phyloP scores from a whole-genome alignment of 2,113 vertebrate species.

The Prolemur simus region DNA sequence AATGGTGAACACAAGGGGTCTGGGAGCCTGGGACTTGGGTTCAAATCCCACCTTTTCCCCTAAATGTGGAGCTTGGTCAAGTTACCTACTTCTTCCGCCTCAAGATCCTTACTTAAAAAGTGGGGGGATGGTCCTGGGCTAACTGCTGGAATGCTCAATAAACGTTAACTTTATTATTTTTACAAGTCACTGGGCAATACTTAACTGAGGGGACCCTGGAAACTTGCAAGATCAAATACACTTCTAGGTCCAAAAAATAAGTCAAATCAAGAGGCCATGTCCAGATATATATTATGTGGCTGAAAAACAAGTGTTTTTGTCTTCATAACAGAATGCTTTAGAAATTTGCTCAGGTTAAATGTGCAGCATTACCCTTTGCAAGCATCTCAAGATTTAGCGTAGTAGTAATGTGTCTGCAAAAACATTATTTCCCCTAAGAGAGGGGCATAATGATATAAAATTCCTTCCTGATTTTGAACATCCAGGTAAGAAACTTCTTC shows the following conservation, averaged over 20 bases:
- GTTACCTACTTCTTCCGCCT: neutral
- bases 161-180: conserved; percentile 16
- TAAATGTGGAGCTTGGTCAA: neutral
- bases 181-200: neutral
- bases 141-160: neutral
- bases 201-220: neutral
- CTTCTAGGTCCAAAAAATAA: neutral
- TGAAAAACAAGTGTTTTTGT: neutral
- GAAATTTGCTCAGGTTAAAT: neutral
- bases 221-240: neutral
- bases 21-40: neutral
- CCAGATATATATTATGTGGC: neutral
- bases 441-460: neutral
- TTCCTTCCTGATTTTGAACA: conserved; percentile 9
- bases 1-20: neutral
- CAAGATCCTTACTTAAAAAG: neutral
- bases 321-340: neutral
- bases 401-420: neutral
- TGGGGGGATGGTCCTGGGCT: neutral
- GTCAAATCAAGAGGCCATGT: neutral
- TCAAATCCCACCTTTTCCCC: neutral
- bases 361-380: neutral
- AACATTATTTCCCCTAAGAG: neutral
- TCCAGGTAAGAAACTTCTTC: neutral
- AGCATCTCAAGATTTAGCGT: neutral